These are phyloP conservation scores for Eupithecia dodoneata DNA, from an alignment of 2,888 invertebrate genomes.

Conservation along the genomic window DNA sequence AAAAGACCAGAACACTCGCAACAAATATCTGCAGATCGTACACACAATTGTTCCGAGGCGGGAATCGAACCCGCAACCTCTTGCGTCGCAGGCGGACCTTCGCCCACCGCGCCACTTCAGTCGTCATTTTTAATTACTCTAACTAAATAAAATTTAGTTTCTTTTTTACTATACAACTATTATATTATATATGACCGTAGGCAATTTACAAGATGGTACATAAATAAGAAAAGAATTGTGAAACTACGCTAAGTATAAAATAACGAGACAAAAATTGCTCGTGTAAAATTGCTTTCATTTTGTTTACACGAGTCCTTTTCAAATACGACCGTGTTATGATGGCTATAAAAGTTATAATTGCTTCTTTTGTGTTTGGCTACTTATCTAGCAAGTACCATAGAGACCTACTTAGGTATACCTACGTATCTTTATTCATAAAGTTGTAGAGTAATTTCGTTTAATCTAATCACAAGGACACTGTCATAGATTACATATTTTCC, in stretches of 20 bases:
- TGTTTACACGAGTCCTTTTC: conserved; percentile 27
- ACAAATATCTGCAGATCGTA: no score
- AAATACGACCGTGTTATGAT: conserved; percentile 30
- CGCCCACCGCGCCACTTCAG: no score
- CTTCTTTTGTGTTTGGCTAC: conserved; percentile 9
- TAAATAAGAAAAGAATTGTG: not conserved
- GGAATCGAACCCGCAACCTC: no score
- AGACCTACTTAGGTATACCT: not conserved
- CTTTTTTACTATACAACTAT: not conserved
- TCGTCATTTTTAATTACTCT: no score
- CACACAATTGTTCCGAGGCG: no score
- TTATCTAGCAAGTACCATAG: not conserved
- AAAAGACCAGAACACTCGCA: no score
- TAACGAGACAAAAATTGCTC: conserved; percentile 14
- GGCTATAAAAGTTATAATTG: conserved; percentile 31
- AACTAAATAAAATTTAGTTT: not conserved
- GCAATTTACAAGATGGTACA: not conserved
- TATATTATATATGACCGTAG: not conserved
- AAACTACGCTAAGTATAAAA: not conserved
- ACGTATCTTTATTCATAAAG: not conserved
- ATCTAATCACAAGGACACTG: no score
- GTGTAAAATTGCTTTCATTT: not conserved
- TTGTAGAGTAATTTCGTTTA: no score
- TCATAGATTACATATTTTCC: no score
- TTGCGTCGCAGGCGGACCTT: no score